Evolutionary conservation across 2,888 invertebrate species (phyloP).

Genomic region (Stegophylla sp.): DNA sequence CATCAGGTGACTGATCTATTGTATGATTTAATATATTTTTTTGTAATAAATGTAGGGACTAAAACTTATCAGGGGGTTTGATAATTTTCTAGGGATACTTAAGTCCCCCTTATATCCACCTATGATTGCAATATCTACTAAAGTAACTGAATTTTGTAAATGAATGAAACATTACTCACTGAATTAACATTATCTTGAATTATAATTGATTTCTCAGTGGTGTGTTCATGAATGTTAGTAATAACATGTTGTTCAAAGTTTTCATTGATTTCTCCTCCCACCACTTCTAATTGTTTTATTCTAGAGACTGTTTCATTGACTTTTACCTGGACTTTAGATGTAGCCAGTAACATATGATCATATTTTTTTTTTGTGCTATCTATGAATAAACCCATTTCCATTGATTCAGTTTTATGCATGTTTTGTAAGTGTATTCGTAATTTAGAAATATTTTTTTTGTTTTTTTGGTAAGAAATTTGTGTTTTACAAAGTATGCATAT

Average conservation of each 20-base stretch:
- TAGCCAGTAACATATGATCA: slow-evolving; percentile 6
- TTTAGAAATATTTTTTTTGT: slow-evolving; percentile 68
- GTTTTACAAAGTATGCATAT: slow-evolving; percentile 67
- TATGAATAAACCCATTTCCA: slow-evolving; percentile 7
- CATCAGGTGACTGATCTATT: no score
- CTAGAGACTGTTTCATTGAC: background rate
- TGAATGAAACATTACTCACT: background rate
- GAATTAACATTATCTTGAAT: slow-evolving; percentile 15
- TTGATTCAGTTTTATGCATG: slow-evolving; percentile 64
- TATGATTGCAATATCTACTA: no score
- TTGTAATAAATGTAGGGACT: no score
- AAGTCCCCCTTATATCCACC: no score
- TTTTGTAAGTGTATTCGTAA: slow-evolving; percentile 67
- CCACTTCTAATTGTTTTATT: background rate
- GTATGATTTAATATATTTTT: no score
- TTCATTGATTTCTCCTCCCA: background rate
- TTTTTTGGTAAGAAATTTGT: slow-evolving; percentile 67
- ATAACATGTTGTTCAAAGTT: background rate
- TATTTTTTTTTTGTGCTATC: slow-evolving; percentile 4
- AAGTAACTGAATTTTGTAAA: no score
- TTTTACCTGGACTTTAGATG: background rate
- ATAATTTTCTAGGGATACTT: no score
- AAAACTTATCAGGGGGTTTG: no score
- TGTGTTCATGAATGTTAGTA: background rate
- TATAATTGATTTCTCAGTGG: background rate